These are phyloP conservation scores for Gobionotothen gibberifrons DNA, from an alignment of 2,797 vertebrate genomes.

Conservation along the genomic window DNA sequence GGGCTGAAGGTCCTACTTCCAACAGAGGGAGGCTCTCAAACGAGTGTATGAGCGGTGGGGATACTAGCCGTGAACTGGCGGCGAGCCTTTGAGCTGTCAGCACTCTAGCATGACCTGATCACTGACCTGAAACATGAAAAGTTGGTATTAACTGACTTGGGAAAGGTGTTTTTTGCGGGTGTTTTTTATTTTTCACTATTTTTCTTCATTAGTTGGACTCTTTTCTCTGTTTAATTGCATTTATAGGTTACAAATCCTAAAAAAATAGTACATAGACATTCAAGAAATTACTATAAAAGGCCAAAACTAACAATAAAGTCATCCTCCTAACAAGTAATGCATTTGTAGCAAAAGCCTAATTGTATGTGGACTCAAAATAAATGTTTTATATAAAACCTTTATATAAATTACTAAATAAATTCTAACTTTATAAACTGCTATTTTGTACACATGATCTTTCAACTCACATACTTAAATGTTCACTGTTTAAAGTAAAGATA, in stretches of 20 bases:
- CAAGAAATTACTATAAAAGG: not conserved
- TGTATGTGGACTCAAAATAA: no score
- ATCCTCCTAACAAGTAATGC: not conserved
- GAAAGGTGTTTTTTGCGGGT: not conserved
- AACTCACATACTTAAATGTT: no score
- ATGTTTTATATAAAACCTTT: no score
- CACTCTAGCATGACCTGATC: constrained; percentile 28
- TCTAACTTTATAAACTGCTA: no score
- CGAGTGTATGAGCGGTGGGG: constrained; percentile 34
- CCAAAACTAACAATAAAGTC: not conserved
- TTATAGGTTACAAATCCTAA: not conserved
- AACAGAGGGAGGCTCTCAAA: constrained; percentile 34
- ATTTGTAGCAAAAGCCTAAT: not conserved
- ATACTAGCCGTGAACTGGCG: constrained; percentile 20
- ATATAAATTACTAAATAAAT: no score
- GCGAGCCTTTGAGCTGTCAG: constrained; percentile 41
- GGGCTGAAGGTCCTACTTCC: constrained; percentile 41
- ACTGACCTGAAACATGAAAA: constrained; percentile 33
- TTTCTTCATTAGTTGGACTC: not conserved
- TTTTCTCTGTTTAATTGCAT: constrained; percentile 2
- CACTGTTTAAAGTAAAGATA: no score
- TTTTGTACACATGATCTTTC: no score
- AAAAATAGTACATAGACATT: not conserved
- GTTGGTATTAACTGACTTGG: not conserved
- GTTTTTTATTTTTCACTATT: no score